Conservation (phyloP, 2,113 vertebrate species). For the Rhagologus leucostigma region DNA sequence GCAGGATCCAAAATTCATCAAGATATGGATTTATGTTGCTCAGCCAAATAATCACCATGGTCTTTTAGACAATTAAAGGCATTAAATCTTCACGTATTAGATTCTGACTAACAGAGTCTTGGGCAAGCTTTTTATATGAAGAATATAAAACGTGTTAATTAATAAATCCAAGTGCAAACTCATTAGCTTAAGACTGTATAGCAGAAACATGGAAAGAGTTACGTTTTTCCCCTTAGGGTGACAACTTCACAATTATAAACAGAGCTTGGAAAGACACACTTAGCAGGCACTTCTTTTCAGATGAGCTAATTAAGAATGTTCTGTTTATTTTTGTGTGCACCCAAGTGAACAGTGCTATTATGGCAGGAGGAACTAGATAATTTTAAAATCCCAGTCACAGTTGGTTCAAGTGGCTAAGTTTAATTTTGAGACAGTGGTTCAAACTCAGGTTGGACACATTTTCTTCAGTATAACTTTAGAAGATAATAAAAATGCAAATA, state of each 20-base stretch:
- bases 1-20: background rate
- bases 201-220: background rate
- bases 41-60: background rate
- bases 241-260: background rate
- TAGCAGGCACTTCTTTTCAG: slow-evolving; percentile 3
- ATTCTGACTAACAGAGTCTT: background rate
- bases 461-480: background rate
- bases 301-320: slow-evolving; percentile 15
- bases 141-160: background rate
- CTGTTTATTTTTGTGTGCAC: background rate
- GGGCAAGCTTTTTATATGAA: background rate
- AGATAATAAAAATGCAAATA: background rate
- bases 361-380: background rate
- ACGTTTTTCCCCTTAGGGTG: background rate
- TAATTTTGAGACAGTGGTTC: background rate
- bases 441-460: background rate
- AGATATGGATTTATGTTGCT: background rate
- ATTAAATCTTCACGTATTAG: background rate
- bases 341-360: background rate
- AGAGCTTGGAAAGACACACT: background rate
- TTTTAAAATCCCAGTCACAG: background rate
- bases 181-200: background rate
- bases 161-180: slow-evolving; percentile 12
- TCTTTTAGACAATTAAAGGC: background rate
- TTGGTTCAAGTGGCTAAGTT: background rate